phyloP scores from a whole-genome alignment of 64 coral and sea anemone species.

The Porites lutea region DNA sequence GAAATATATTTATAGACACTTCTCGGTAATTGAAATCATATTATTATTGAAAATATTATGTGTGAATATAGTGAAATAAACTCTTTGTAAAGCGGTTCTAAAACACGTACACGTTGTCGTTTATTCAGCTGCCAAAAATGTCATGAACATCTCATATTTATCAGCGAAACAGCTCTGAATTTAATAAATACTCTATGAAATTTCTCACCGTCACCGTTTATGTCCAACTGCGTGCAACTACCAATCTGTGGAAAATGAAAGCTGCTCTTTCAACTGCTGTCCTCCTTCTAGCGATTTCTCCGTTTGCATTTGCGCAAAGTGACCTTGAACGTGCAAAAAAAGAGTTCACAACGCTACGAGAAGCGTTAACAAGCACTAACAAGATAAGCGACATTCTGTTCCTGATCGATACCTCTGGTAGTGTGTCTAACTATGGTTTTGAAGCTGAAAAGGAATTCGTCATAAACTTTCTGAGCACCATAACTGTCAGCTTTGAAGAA shows the following conservation, averaged over 20 bases:
- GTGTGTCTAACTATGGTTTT: slow-evolving; percentile 47
- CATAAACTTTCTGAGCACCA: slow-evolving; percentile 71
- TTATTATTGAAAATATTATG: too few relatives aligned
- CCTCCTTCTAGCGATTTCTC: background rate
- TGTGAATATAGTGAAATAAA: too few relatives aligned
- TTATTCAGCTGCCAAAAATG: background rate
- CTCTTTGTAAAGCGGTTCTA: too few relatives aligned
- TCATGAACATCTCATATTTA: background rate
- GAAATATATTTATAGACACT: too few relatives aligned
- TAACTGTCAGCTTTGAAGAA: slow-evolving; percentile 60
- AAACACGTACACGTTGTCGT: too few relatives aligned
- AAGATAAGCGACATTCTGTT: slow-evolving; percentile 63
- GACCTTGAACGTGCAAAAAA: slow-evolving; percentile 47
- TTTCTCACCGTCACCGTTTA: background rate
- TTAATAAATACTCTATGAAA: too few relatives aligned
- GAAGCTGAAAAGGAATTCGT: slow-evolving; percentile 72
- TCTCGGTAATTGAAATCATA: too few relatives aligned
- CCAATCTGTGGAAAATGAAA: background rate
- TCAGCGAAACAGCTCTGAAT: background rate
- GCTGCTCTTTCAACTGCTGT: background rate
- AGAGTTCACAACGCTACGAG: slow-evolving; percentile 53
- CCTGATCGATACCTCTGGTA: slow-evolving; percentile 80
- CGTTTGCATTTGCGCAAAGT: background rate
- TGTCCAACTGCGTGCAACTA: background rate
- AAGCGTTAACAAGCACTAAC: slow-evolving; percentile 12